Evolutionary conservation across 2,888 invertebrate species (phyloP).

Genomic region (Apamea epomidion): DNA sequence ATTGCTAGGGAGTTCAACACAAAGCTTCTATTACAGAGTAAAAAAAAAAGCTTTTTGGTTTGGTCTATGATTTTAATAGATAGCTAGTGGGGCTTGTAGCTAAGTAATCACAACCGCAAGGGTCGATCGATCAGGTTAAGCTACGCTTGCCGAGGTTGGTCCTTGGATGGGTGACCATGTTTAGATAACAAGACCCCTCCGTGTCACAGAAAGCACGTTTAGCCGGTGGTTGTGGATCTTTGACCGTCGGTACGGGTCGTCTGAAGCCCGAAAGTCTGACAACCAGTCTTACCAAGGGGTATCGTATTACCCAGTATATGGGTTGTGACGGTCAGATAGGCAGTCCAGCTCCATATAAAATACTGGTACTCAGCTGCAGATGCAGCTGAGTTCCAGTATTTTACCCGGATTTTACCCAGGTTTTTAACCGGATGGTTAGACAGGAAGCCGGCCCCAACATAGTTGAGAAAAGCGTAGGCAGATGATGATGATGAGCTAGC

Average conservation of each 20-base stretch:
- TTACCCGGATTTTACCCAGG: no score
- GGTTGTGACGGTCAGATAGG: background rate
- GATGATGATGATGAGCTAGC: background rate
- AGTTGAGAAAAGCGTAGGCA: no score
- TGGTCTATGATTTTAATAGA: background rate
- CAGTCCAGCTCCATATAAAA: background rate
- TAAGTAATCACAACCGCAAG: no score
- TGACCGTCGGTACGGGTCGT: background rate
- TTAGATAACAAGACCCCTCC: no score
- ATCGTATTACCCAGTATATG: no score
- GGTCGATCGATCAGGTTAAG: no score
- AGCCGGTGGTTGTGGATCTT: background rate
- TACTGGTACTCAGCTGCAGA: background rate
- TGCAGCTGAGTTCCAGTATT: no score
- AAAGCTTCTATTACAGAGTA: background rate
- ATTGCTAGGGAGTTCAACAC: background rate
- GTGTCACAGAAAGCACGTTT: no score
- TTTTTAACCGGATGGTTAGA: background rate
- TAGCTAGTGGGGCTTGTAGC: background rate
- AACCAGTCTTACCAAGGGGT: background rate
- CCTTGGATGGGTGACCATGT: no score
- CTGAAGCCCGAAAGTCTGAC: background rate
- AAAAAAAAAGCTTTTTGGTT: background rate
- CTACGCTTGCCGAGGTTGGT: no score
- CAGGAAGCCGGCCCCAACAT: background rate